phyloP scores from a whole-genome alignment of 2,888 invertebrate species.

The Napeogenes sylphis region DNA sequence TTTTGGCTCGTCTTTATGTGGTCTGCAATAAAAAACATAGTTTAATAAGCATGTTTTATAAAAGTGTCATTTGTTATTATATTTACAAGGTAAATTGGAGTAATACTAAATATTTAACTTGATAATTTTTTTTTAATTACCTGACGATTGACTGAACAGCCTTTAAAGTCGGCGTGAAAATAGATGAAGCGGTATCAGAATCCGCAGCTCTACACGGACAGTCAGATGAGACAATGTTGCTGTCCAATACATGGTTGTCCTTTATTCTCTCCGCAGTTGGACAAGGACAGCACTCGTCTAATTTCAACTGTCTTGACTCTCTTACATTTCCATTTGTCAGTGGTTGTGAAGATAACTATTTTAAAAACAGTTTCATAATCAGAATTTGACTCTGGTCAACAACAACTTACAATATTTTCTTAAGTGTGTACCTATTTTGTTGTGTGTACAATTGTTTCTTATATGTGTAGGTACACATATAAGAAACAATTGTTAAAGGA shows the following conservation, averaged over 20 bases:
- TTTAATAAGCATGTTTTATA: too few species aligned
- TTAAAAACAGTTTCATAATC: not conserved
- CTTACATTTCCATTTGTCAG: slow-evolving; percentile 34
- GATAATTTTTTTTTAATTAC: too few species aligned
- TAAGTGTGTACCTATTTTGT: too few species aligned
- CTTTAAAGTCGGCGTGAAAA: slow-evolving; percentile 47
- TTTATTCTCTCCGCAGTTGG: slow-evolving; percentile 29
- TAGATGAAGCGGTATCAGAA: slow-evolving; percentile 52
- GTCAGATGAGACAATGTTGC: not conserved
- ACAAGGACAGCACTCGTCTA: slow-evolving; percentile 60
- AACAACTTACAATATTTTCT: too few species aligned
- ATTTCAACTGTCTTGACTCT: slow-evolving; percentile 37
- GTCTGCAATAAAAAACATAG: slow-evolving; percentile 34
- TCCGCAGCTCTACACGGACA: slow-evolving; percentile 40
- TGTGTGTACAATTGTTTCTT: too few species aligned
- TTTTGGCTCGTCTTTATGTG: slow-evolving; percentile 48
- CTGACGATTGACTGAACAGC: slow-evolving; percentile 23
- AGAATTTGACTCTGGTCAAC: too few species aligned
- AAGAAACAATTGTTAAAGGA: too few species aligned
- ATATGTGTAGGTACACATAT: too few species aligned
- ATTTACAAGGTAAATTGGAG: too few species aligned
- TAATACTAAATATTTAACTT: too few species aligned
- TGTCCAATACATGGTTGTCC: slow-evolving; percentile 10
- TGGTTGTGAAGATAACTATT: slow-evolving; percentile 50
- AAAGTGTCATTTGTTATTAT: too few species aligned